These are phyloP conservation scores for silkworm (Bombyx mori) DNA, from an alignment of 1,140 invertebrate species.

Conservation along the genomic window ASM3026992v2 NC_085108.1:2844501-2845000, in stretches of 20 bases:
- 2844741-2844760: constrained; percentile 31
- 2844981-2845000: no score
- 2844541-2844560: constrained; percentile 49
- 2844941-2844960: no score
- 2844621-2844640: constrained; percentile 36
- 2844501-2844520: constrained; percentile 44
- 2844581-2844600: constrained; percentile 6
- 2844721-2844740: constrained; percentile 46
- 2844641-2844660: constrained; percentile 46
- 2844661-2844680: constrained; percentile 36
- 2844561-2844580: constrained; percentile 21
- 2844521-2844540: constrained; percentile 46
- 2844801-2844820: not conserved
- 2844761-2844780: constrained; percentile 22
- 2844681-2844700: constrained; percentile 38
- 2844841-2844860: no score
- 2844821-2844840: no score
- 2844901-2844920: no score
- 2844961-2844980: no score
- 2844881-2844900: no score
- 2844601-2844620: constrained; percentile 15
- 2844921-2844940: no score
- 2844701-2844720: constrained; percentile 47
- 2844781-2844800: constrained; percentile 37
- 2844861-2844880: no score